Conservation (phyloP, 2,113 vertebrate species). For the Campylomormyrus numenius region DNA sequence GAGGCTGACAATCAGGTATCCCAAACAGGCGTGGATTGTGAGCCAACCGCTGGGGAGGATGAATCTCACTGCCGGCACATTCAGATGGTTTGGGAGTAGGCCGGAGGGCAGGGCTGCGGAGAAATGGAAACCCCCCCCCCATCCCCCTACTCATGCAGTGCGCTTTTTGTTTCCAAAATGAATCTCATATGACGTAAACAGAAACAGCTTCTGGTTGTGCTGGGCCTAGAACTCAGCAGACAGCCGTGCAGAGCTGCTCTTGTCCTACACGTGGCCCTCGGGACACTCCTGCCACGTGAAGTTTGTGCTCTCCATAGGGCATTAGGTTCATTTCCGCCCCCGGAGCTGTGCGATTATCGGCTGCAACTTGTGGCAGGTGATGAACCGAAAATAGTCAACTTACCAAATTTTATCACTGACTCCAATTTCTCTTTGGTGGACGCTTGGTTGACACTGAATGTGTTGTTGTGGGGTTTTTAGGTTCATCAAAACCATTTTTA, state of each 20-base stretch:
- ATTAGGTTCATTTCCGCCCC: neutral
- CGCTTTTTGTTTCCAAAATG: neutral
- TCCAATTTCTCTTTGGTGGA: neutral
- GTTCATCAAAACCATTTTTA: neutral
- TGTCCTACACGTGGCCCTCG: neutral
- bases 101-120: neutral
- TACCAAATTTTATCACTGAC: conserved; percentile 5
- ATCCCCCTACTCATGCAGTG: neutral
- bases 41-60: neutral
- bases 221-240: neutral
- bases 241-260: neutral
- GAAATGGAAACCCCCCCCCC: conserved; percentile 4
- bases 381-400: neutral
- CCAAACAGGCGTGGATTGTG: neutral
- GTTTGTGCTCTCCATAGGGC: neutral
- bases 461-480: conserved; percentile 3
- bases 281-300: neutral
- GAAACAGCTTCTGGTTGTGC: neutral
- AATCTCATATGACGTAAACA: neutral
- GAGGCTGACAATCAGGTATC: neutral
- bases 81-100: neutral
- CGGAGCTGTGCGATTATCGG: neutral
- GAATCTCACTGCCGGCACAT: neutral
- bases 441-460: neutral
- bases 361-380: neutral